Conservation (phyloP, 1,140 invertebrate species). For the Dermatophagoides farinae region DNA sequence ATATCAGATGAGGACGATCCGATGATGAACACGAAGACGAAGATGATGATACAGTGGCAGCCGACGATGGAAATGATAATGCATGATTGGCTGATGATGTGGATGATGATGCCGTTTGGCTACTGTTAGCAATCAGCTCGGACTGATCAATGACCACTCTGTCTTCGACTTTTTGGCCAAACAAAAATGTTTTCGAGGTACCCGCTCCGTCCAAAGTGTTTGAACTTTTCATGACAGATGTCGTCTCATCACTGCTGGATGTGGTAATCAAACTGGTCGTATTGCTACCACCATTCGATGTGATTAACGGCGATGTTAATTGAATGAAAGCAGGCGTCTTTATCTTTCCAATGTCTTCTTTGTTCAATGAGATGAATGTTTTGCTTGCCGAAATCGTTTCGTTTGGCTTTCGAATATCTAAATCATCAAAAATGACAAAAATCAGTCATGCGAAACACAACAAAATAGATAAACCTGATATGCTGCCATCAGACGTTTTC, state of each 20-base stretch:
- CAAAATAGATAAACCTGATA: not conserved
- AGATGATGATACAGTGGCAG: not conserved
- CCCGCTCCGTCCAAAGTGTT: too few relatives aligned
- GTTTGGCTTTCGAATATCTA: not conserved
- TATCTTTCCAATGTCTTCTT: not conserved
- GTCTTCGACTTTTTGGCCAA: not conserved
- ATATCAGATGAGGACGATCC: not conserved
- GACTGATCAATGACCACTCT: not conserved
- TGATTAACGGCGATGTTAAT: not conserved
- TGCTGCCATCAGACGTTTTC: not conserved
- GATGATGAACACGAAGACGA: not conserved
- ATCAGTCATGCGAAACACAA: not conserved
- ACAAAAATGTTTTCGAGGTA: not conserved
- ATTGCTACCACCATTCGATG: too few relatives aligned
- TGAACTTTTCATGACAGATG: not conserved
- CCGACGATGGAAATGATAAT: not conserved
- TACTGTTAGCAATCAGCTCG: too few relatives aligned
- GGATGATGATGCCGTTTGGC: not conserved
- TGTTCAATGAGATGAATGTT: constrained; percentile 4
- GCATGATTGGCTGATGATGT: not conserved
- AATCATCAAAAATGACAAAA: not conserved
- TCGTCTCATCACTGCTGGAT: not conserved
- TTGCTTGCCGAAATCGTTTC: not conserved
- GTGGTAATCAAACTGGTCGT: not conserved
- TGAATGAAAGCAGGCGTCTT: not conserved